Percentiles rank a stretch among this genome's conserved stretches.
Evolutionary conservation across 2,113 vertebrate genomes (phyloP).

Genomic region (Anoplopoma fimbria): DNA sequence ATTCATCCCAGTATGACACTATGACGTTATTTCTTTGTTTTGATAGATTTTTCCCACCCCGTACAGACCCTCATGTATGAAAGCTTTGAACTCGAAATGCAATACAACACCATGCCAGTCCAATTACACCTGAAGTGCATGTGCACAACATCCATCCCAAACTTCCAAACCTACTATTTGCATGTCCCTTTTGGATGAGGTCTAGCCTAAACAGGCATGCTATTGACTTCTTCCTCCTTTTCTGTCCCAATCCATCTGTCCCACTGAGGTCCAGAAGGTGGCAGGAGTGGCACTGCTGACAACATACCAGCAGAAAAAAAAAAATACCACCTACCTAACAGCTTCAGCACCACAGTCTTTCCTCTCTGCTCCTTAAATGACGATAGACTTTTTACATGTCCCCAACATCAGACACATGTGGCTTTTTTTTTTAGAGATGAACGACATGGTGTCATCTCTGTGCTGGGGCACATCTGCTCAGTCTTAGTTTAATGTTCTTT

Average conservation of each 20-base stretch:
- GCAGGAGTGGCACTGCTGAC: slow-evolving; percentile 77
- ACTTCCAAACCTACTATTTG: neutral
- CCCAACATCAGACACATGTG: slow-evolving; percentile 75
- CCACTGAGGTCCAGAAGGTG: slow-evolving; percentile 77
- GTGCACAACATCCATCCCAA: too few species aligned
- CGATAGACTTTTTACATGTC: slow-evolving; percentile 67
- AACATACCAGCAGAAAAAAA: slow-evolving; percentile 36
- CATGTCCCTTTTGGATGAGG: neutral
- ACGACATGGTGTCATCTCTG: slow-evolving; percentile 80
- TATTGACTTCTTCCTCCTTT: neutral
- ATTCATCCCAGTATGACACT: neutral
- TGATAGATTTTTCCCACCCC: neutral
- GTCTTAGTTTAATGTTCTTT: slow-evolving; percentile 79
- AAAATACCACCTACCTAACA: slow-evolving; percentile 42
- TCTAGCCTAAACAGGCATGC: neutral
- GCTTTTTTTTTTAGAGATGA: slow-evolving; percentile 74
- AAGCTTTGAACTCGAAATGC: neutral
- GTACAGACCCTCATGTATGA: neutral
- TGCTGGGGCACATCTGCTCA: slow-evolving; percentile 75
- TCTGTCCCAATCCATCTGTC: slow-evolving; percentile 27
- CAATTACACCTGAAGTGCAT: too few species aligned
- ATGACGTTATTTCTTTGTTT: neutral
- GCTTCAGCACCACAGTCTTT: slow-evolving; percentile 67
- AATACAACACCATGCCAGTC: neutral
- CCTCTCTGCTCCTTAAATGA: slow-evolving; percentile 45